A percentile compares a stretch with the other conserved stretches of the same genome.
phyloP scores from a whole-genome alignment of 1,140 invertebrate species.

The Manduca sexta region DNA sequence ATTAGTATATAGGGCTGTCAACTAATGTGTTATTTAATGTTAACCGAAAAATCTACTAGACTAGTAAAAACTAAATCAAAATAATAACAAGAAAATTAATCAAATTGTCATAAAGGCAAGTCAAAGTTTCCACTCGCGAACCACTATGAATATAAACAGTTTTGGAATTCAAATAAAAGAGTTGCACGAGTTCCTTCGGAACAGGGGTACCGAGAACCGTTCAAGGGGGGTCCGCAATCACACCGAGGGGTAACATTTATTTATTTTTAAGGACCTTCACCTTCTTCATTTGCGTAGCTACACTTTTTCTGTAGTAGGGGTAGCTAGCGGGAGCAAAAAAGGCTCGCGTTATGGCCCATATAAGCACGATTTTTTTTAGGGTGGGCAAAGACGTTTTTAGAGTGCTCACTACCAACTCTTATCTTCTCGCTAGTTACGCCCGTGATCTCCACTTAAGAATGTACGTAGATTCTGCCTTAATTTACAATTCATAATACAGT shows the following conservation, averaged over 20 bases:
- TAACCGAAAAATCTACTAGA: too few relatives aligned
- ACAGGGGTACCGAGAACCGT: conserved; percentile 8
- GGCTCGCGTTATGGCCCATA: too few relatives aligned
- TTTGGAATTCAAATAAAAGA: conserved; percentile 24
- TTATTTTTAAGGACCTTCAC: not conserved
- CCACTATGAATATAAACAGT: conserved; percentile 25
- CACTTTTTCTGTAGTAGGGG: not conserved
- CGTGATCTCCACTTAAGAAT: too few relatives aligned
- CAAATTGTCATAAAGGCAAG: conserved; percentile 13
- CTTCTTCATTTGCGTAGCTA: not conserved
- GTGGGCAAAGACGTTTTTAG: too few relatives aligned
- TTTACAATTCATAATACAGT: too few relatives aligned
- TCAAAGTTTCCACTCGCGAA: conserved; percentile 14
- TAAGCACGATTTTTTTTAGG: too few relatives aligned
- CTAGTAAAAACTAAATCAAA: not conserved
- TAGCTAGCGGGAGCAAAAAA: too few relatives aligned
- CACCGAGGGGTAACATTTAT: conserved; percentile 7
- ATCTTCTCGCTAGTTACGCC: too few relatives aligned
- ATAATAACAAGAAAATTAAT: conserved; percentile 3
- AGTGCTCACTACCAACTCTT: too few relatives aligned
- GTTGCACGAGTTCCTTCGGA: conserved; percentile 16
- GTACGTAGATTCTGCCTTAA: too few relatives aligned
- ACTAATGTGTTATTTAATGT: too few relatives aligned
- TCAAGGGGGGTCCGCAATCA: not conserved
- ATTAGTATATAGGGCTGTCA: too few relatives aligned